A percentile compares a stretch with the other conserved stretches of the same genome.
These are phyloP conservation scores for Aphelenchoides fujianensis DNA, from an alignment of 1,140 invertebrate species.

Conservation along the genomic window DNA sequence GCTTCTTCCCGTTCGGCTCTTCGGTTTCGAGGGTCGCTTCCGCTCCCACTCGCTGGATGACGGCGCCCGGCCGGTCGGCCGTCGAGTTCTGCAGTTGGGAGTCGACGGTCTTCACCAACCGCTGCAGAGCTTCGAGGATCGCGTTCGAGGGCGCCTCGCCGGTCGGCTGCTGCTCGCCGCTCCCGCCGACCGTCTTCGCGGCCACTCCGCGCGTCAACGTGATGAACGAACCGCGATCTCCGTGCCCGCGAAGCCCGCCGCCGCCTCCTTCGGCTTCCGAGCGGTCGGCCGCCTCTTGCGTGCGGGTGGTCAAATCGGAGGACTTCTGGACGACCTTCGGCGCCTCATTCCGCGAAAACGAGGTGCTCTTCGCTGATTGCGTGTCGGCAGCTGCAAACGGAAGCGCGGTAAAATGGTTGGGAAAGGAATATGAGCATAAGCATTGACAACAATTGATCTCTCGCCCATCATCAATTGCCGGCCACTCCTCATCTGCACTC, in stretches of 20 bases:
- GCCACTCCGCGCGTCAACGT: neutral
- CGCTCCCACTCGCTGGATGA: neutral
- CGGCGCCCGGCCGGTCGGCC: neutral
- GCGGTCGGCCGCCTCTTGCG: neutral
- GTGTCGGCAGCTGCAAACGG: neutral
- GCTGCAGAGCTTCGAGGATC: conserved; percentile 6
- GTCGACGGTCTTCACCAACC: conserved; percentile 1
- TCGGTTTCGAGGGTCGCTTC: neutral
- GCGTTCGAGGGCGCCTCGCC: neutral
- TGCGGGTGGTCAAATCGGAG: neutral
- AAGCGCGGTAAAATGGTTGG: neutral
- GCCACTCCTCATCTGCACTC: too few species aligned
- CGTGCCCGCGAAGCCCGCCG: neutral
- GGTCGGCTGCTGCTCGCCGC: too few species aligned
- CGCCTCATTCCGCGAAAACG: neutral
- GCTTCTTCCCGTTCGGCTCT: neutral
- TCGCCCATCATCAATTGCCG: too few species aligned
- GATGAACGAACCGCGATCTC: neutral
- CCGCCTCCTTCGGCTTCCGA: neutral
- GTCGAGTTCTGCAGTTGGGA: neutral
- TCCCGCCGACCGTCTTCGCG: neutral
- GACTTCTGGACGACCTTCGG: neutral
- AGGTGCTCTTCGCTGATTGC: neutral
- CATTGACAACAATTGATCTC: too few species aligned
- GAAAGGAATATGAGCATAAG: too few species aligned